phyloP scores from a whole-genome alignment of 2,797 vertebrate species.

The Rhinophrynus dorsalis region DNA sequence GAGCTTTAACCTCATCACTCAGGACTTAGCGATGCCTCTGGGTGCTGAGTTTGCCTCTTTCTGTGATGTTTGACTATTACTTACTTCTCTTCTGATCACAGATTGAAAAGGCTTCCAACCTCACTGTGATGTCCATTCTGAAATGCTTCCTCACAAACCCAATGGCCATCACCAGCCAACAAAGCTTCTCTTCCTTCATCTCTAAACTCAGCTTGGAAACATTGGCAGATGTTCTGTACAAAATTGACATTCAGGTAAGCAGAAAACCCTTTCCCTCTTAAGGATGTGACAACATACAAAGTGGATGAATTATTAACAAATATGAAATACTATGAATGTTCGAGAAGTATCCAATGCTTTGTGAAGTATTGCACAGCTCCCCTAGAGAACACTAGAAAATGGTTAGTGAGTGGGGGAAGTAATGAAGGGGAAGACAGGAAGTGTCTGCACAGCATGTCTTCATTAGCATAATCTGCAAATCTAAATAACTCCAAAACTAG shows the following conservation, averaged over 20 bases:
- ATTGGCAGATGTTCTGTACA: slow-evolving; percentile 28
- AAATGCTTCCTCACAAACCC: slow-evolving; percentile 30
- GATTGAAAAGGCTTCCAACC: not conserved
- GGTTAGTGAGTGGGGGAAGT: too few species aligned
- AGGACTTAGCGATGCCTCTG: not conserved
- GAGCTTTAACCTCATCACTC: not conserved
- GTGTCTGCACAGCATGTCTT: too few species aligned
- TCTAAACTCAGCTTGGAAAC: slow-evolving; percentile 20
- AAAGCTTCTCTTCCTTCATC: slow-evolving; percentile 43
- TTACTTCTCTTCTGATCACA: not conserved
- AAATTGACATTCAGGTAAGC: slow-evolving; percentile 43
- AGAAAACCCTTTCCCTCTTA: too few species aligned
- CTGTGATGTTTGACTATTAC: not conserved
- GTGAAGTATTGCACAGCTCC: too few species aligned
- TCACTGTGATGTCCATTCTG: slow-evolving; percentile 32
- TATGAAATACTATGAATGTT: too few species aligned
- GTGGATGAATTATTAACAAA: too few species aligned
- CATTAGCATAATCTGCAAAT: too few species aligned
- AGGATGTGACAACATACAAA: too few species aligned
- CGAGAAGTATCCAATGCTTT: too few species aligned
- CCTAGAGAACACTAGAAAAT: too few species aligned
- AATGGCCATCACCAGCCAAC: slow-evolving; percentile 27
- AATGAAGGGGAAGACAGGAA: too few species aligned
- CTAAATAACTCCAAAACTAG: too few species aligned
- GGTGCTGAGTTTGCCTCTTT: not conserved